Conservation (phyloP, 2,888 invertebrate species). For the Diabrotica balteata region DNA sequence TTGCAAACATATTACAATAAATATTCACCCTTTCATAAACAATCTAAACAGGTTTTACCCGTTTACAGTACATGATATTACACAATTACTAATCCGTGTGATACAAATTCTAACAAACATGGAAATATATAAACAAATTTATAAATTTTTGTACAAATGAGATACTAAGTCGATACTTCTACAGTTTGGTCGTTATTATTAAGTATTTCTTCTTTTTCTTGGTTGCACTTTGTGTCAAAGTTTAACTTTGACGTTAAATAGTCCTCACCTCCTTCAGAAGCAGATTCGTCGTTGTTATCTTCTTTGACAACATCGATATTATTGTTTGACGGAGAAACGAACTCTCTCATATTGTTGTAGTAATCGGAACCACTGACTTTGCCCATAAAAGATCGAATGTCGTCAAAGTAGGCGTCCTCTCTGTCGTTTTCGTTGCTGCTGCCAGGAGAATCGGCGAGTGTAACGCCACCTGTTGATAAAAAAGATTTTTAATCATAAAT, state of each 20-base stretch:
- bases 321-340: conserved; percentile 60
- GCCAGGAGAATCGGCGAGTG: conserved; percentile 77
- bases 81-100: conserved; percentile 5
- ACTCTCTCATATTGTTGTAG: conserved; percentile 59
- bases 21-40: background rate
- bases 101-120: conserved; percentile 13
- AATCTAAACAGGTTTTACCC: conserved; percentile 7
- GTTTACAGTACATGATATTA: background rate
- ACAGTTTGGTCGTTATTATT: conserved; percentile 70
- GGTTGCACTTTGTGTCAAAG: conserved; percentile 53
- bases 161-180: conserved; percentile 67
- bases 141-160: conserved; percentile 25
- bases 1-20: conserved; percentile 4
- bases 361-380: conserved; percentile 67
- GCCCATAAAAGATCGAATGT: conserved; percentile 89
- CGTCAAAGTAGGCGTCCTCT: conserved; percentile 84
- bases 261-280: conserved; percentile 53
- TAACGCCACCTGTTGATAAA: conserved; percentile 56
- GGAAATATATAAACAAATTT: conserved; percentile 8
- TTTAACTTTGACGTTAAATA: conserved; percentile 38
- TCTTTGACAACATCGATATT: conserved; percentile 63
- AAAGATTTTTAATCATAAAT: background rate
- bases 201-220: conserved; percentile 64
- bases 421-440: conserved; percentile 85
- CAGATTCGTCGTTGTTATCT: conserved; percentile 61